A percentile compares a stretch with the other conserved stretches of the same genome.
Evolutionary conservation across 2,797 vertebrate species (phyloP).

Genomic region (Tapirus indicus): DNA sequence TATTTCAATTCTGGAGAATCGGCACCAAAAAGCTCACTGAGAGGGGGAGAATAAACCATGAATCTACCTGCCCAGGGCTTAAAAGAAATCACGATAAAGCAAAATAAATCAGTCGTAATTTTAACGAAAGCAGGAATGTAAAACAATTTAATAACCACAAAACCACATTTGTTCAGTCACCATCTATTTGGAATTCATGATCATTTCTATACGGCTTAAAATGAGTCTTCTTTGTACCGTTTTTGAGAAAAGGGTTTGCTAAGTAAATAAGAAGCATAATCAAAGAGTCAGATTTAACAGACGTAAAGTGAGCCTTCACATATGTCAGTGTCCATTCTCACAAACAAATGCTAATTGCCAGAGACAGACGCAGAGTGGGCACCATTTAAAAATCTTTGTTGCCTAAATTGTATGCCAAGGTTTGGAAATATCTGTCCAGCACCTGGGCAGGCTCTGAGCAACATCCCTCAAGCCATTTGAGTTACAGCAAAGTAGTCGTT

Average conservation of each 20-base stretch:
- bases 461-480: background rate
- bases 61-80: background rate
- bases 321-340: background rate
- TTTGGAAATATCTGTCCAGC: background rate
- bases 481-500: background rate
- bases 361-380: background rate
- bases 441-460: background rate
- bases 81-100: background rate
- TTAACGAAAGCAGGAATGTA: background rate
- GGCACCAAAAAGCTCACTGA: background rate
- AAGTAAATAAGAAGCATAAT: constrained; percentile 15
- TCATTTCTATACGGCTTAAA: background rate
- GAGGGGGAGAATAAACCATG: background rate
- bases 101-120: background rate
- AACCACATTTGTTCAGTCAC: background rate
- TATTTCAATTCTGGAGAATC: background rate
- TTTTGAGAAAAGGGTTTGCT: background rate
- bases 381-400: background rate
- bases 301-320: background rate
- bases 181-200: background rate
- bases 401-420: background rate
- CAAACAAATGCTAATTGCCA: background rate
- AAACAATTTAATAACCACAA: background rate
- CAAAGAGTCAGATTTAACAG: background rate
- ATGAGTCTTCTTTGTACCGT: background rate